Percentiles rank a stretch among this genome's conserved stretches.
These are phyloP conservation scores for Eueremaeus valkanovi DNA, from an alignment of 2,888 invertebrate species.

Conservation along the genomic window DNA sequence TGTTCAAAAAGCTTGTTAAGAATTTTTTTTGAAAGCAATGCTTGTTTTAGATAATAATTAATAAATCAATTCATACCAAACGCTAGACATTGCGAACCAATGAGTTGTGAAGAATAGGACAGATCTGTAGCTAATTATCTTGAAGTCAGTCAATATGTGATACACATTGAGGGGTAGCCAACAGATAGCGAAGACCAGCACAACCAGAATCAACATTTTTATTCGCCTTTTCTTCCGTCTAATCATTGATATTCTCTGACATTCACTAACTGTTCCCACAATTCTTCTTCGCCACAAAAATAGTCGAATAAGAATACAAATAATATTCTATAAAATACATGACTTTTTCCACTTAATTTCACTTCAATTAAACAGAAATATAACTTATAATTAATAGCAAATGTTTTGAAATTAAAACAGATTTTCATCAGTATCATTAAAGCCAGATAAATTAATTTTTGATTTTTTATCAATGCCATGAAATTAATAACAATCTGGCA, in stretches of 20 bases:
- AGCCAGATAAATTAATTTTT: too few species aligned
- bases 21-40: too few species aligned
- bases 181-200: slow-evolving; percentile 87
- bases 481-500: too few species aligned
- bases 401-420: too few species aligned
- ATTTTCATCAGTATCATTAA: too few species aligned
- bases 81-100: slow-evolving; percentile 7
- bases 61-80: background rate
- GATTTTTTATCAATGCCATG: too few species aligned
- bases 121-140: background rate
- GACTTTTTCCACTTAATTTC: too few species aligned
- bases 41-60: too few species aligned
- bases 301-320: slow-evolving; percentile 51
- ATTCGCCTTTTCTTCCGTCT: slow-evolving; percentile 23
- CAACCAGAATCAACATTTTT: slow-evolving; percentile 91
- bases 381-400: too few species aligned
- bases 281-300: slow-evolving; percentile 51
- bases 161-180: slow-evolving; percentile 94
- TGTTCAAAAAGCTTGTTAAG: too few species aligned
- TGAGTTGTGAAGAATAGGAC: background rate
- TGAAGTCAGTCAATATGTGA: slow-evolving; percentile 63
- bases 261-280: slow-evolving; percentile 53
- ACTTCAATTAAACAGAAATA: too few species aligned
- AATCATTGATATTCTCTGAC: slow-evolving; percentile 49
- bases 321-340: too few species aligned